Evolutionary conservation across 2,797 vertebrate species (phyloP), one percentile per base, ranked within the genome.

Genomic region (Psittacula derbiana): DNA sequence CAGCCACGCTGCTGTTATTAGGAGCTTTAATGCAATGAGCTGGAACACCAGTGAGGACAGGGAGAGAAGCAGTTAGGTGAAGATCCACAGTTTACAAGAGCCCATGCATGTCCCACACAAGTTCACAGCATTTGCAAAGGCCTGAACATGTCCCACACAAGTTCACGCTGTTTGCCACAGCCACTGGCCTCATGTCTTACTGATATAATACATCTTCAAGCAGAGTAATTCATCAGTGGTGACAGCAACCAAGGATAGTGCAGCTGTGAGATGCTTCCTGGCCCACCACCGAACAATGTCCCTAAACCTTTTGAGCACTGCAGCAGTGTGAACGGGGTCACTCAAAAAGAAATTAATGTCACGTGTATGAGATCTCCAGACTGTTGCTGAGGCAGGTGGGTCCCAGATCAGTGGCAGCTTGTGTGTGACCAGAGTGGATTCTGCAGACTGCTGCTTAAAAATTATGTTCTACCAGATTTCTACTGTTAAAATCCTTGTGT

Each of bases 1-100:
- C 0, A 6, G 13, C 7, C 30, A 17, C 0, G 0, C 57, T 47
- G 58, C 57, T 5, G 9, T n/a, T 44, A 5, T 15, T 47, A 50
- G 61, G 40, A 80, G 36, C 74, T 57, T 21, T 66, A 49, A 50
- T 2, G 12, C 13, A 50, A 38, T 10, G 78, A 67, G 57, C 61
- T 58, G 50, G 58, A 62, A 8, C 30, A 66, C n/a, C 44, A 30
- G 1, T 0, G 0, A 38, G 72, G n/a, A 7, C 18, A 1, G 11
- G 31, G 57, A 31, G 47, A 66, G 47, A 44, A 74, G 21, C 6
- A 9, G 28, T 23, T 16, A 17, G 61, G 53, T 55, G 47, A 44
- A 47, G 21, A 55, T 7, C 23, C 47, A 31, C 16, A 27, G 53
- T 8, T 17, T 70, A n/a, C 36, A 30, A 72, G 60, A 62, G 2